Percentiles rank a stretch among this genome's conserved stretches.
Evolutionary conservation across 2,888 invertebrate genomes (phyloP).

Genomic region (Bellardia bayeri): DNA sequence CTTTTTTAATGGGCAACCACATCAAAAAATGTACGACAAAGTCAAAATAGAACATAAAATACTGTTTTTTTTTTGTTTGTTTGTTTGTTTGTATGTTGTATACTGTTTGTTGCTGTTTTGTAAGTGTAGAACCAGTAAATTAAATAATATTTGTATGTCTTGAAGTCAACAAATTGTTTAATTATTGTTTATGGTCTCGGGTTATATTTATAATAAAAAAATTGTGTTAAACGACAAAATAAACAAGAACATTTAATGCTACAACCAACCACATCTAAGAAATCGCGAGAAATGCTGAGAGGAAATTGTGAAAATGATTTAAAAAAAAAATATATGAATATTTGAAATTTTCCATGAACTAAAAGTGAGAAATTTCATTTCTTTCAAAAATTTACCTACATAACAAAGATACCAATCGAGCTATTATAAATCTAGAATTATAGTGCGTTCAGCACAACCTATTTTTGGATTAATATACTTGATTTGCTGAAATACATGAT

Average conservation of each 20-base stretch:
- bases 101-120: neutral
- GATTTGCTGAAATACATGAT: too few species aligned
- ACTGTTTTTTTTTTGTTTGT: neutral
- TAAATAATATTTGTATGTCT: constrained; percentile 55
- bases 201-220: constrained; percentile 56
- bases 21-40: constrained; percentile 58
- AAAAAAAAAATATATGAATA: neutral
- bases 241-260: constrained; percentile 27
- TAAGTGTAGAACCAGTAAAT: constrained; percentile 47
- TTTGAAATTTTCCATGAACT: too few species aligned
- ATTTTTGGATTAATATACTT: too few species aligned
- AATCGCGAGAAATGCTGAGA: neutral
- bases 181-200: constrained; percentile 57
- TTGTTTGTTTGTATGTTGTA: neutral
- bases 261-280: constrained; percentile 63
- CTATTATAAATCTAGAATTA: too few species aligned
- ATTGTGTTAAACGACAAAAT: constrained; percentile 50
- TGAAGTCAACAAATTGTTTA: constrained; percentile 61
- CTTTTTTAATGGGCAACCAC: constrained; percentile 59
- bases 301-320: constrained; percentile 18
- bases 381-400: too few species aligned
- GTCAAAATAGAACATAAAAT: constrained; percentile 59
- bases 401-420: too few species aligned
- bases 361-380: too few species aligned
- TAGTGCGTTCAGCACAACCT: too few species aligned